A percentile compares a stretch with the other conserved stretches of the same genome.
Conservation (phyloP, 2,888 invertebrate species). For the Blastobasis lacticolella region DNA sequence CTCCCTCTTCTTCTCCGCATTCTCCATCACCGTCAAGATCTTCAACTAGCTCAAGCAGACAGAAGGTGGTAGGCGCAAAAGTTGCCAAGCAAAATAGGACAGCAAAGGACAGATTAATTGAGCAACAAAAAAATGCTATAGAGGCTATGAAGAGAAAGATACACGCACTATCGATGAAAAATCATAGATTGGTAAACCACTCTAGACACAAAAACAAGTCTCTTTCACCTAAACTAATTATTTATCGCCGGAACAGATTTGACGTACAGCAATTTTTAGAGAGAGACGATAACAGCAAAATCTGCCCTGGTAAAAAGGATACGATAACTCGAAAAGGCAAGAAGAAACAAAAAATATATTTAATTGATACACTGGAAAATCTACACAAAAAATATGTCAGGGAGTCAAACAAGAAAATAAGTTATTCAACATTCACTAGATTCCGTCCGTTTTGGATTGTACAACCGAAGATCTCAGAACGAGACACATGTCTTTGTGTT, state of each 20-base stretch:
- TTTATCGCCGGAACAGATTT: no score
- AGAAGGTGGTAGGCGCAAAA: not conserved
- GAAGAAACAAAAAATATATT: not conserved
- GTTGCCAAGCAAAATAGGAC: not conserved
- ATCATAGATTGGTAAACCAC: no score
- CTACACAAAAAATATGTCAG: not conserved
- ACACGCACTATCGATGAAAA: no score
- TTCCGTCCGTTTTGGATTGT: not conserved
- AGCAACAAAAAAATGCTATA: no score
- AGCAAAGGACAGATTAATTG: no score
- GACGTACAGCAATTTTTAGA: no score
- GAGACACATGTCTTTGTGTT: not conserved
- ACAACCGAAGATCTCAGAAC: not conserved
- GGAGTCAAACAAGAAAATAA: not conserved
- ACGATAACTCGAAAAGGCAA: not conserved
- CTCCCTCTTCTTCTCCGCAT: not conserved
- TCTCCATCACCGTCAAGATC: not conserved
- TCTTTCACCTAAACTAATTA: no score
- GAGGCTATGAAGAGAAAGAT: no score
- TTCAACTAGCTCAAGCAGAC: not conserved
- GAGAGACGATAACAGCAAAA: no score
- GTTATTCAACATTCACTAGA: not conserved
- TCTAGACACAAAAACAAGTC: no score
- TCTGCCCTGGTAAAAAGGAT: not conserved
- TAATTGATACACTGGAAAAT: not conserved